phyloP scores from a whole-genome alignment of 64 coral and sea anemone species.

The Dendrophyllia cribrosa region DNA sequence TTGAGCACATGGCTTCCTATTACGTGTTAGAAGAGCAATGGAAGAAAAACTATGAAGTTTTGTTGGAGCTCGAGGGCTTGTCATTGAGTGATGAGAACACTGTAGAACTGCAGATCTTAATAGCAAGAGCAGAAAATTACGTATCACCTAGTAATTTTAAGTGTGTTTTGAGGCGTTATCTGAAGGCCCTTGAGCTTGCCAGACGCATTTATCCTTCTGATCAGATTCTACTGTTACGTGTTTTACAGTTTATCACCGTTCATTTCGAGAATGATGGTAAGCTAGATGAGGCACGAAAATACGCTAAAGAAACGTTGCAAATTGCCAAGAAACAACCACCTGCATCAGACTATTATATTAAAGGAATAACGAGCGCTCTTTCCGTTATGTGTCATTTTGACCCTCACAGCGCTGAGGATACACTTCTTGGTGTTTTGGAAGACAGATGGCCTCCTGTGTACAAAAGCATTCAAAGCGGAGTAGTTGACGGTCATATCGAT shows the following conservation, averaged over 20 bases:
- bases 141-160: too few species aligned
- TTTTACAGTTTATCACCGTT: background rate
- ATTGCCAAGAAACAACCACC: background rate
- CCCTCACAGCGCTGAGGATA: background rate
- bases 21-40: background rate
- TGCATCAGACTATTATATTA: background rate
- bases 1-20: background rate
- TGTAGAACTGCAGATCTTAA: background rate
- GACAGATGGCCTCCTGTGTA: background rate
- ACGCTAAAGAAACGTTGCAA: background rate
- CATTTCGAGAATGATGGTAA: background rate
- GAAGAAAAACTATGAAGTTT: background rate
- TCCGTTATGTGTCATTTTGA: background rate
- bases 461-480: too few species aligned
- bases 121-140: constrained; percentile 13
- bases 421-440: background rate
- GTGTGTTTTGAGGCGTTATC: background rate
- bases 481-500: background rate
- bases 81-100: background rate
- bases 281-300: background rate
- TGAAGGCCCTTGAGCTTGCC: background rate
- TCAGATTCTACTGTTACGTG: background rate
- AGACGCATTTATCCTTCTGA: background rate
- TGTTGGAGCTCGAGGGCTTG: background rate
- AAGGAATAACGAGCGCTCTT: background rate